These are phyloP conservation scores for Rhabdornis inornatus DNA, from an alignment of 2,113 vertebrate species.

Conservation along the genomic window DNA sequence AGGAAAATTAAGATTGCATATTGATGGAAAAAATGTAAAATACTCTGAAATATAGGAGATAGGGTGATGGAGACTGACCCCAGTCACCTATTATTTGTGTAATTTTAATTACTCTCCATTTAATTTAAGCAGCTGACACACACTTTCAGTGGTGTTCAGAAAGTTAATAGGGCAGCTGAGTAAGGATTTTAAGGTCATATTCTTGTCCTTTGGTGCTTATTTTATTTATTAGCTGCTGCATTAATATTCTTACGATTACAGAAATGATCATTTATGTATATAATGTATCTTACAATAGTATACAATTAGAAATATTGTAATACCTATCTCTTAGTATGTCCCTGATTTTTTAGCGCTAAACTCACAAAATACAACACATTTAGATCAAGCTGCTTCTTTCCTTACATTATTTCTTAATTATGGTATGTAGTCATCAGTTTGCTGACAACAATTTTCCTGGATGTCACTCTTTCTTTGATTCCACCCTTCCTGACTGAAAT, in stretches of 20 bases:
- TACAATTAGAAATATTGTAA: background rate
- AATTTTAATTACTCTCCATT: conserved; percentile 73
- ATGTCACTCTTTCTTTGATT: conserved; percentile 72
- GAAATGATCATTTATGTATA: conserved; percentile 41
- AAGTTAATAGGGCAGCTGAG: conserved; percentile 71
- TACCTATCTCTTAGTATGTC: conserved; percentile 1
- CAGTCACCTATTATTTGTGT: conserved; percentile 71
- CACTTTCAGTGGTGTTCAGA: conserved; percentile 65
- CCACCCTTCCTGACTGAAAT: conserved; percentile 61
- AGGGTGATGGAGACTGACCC: conserved; percentile 62
- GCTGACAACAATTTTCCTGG: conserved; percentile 69
- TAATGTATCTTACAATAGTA: conserved; percentile 24
- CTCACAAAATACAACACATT: conserved; percentile 7
- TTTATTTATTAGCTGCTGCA: conserved; percentile 61
- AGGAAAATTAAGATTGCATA: conserved; percentile 56
- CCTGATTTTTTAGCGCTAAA: background rate
- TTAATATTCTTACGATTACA: conserved; percentile 35
- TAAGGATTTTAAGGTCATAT: conserved; percentile 71
- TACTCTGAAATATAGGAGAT: conserved; percentile 64
- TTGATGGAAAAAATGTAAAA: conserved; percentile 73
- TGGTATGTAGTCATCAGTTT: conserved; percentile 62
- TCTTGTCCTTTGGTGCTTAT: conserved; percentile 42
- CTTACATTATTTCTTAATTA: conserved; percentile 68
- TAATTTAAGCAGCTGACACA: conserved; percentile 71
- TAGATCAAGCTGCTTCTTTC: conserved; percentile 33